These are phyloP conservation scores for Rhynchopsitta pachyrhyncha DNA, from an alignment of 2,113 vertebrate genomes.

Conservation along the genomic window DNA sequence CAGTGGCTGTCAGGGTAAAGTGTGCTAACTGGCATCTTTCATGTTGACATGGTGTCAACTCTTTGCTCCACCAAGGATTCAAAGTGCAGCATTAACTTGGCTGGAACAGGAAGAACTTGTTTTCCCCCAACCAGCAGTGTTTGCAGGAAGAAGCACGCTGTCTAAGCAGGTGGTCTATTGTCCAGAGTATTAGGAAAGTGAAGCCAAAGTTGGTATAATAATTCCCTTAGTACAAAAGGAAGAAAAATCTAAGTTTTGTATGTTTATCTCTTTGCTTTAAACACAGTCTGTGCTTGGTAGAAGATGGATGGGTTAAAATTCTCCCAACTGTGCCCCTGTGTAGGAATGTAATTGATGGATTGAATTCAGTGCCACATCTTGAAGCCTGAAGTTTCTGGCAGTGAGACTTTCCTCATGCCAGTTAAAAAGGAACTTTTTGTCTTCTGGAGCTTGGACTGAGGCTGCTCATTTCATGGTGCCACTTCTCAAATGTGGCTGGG, in stretches of 20 bases:
- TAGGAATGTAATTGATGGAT: background rate
- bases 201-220: background rate
- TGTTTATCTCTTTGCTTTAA: background rate
- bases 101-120: constrained; percentile 15
- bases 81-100: constrained; percentile 37
- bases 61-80: constrained; percentile 37
- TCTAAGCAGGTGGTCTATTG: background rate
- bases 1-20: constrained; percentile 50
- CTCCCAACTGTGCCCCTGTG: background rate
- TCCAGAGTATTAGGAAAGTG: background rate
- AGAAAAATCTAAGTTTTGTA: background rate
- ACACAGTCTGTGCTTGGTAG: background rate
- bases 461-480: rapidly evolving
- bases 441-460: background rate
- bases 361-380: background rate
- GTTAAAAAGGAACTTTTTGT: background rate
- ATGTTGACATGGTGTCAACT: constrained; percentile 46
- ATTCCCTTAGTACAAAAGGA: background rate
- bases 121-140: constrained; percentile 7
- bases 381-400: background rate
- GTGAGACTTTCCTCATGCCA: background rate
- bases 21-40: constrained; percentile 62
- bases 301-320: background rate
- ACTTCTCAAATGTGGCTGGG: background rate
- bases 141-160: background rate